These are phyloP conservation scores for Gastrophysa polygoni DNA, from an alignment of 2,888 invertebrate genomes.

Conservation along the genomic window DNA sequence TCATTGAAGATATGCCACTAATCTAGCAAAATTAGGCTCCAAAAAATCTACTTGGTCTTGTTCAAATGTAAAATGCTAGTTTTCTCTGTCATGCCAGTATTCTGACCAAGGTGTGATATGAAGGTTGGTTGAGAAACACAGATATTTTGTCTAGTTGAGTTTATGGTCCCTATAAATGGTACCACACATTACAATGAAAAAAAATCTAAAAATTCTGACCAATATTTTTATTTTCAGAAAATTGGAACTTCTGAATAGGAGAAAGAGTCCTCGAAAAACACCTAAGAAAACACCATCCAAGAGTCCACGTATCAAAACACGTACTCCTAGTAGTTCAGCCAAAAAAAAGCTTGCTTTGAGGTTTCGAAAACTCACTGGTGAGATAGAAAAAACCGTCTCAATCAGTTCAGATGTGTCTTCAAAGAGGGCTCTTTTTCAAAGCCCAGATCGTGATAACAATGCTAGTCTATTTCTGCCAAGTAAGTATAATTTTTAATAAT, in stretches of 20 bases:
- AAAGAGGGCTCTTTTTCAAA: constrained; percentile 77
- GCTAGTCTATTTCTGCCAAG: constrained; percentile 38
- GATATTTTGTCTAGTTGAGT: too few species aligned
- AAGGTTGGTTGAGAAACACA: too few species aligned
- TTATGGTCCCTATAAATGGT: too few species aligned
- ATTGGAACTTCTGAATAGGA: constrained; percentile 54
- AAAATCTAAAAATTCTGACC: too few species aligned
- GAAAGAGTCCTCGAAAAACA: constrained; percentile 51
- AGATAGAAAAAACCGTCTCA: constrained; percentile 42
- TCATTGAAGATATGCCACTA: too few species aligned
- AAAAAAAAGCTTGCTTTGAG: constrained; percentile 62
- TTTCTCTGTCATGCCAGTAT: too few species aligned
- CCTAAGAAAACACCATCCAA: constrained; percentile 61
- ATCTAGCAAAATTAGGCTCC: too few species aligned
- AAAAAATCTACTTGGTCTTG: too few species aligned
- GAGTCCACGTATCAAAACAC: constrained; percentile 61
- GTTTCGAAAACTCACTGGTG: constrained; percentile 47
- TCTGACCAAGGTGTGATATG: too few species aligned
- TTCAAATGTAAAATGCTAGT: too few species aligned
- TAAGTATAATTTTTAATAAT: constrained; percentile 38
- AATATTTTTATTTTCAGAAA: constrained; percentile 50
- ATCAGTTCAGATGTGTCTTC: constrained; percentile 47
- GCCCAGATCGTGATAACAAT: constrained; percentile 61
- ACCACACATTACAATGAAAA: too few species aligned
- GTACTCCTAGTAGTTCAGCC: constrained; percentile 67